Base-by-base conservation (phyloP, 2,888 invertebrate species). In the Mythimna loreyi region DNA sequence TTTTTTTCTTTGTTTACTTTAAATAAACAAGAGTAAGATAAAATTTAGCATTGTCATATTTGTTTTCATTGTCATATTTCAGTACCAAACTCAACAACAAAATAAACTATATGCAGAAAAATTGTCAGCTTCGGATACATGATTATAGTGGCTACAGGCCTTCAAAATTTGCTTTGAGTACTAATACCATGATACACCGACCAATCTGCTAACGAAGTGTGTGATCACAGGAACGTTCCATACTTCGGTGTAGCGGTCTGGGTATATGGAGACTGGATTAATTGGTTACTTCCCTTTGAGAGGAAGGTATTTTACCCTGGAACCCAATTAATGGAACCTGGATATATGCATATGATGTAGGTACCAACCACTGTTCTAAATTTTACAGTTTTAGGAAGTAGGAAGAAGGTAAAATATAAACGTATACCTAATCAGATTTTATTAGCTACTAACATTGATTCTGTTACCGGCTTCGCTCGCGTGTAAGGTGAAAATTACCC, bases 131-230 rank as follows among this genome's bases (percentile, higher is more conserved):
- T 47, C 19, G 30, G 11, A 28, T 56, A 56, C 47, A n/a, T 73
- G 25, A 56, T 53, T 40, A 28, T 19, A 47, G 53, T 1, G 45
- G 62, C 65, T 36, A 7, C 57, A 25, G 33, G 57, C 66, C 53
- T 68, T 79, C 57, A 80, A 40, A 66, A 67, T 76, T 67, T 55
- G 61, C 67, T 71, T 78, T 80, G 80, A 64, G 53, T 30, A 43
- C 60, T 80, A 66, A 71, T 71, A 78, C 50, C 60, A 65, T 60
- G 75, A 75, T 72, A 75, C 75, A 75, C 58, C 65, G 60, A 72
- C 78, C 75, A 78, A 75, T 75, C 74, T 78, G 55, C 61, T 75
- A 78, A 75, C 75, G 74, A 75, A 75, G 79, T 78, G 65, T 78
- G 61, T 65, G 72, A 75, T 75, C 56, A 77, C 55, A 78, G 62